Evolutionary conservation across 2,113 vertebrate genomes (phyloP), one percentile per base, ranked within the genome.

Genomic region (Rhinogobius similis): DNA sequence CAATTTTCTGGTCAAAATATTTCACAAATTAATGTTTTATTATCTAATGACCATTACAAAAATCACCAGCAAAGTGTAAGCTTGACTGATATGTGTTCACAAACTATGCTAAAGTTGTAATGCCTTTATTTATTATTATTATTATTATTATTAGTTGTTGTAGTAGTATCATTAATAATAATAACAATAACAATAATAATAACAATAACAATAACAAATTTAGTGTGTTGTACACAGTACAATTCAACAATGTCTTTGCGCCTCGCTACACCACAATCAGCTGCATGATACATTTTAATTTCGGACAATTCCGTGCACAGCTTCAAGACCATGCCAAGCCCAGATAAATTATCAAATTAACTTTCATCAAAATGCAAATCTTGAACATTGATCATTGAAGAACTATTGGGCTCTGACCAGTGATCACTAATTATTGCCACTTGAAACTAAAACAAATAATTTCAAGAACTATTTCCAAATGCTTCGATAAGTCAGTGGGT

Each of bases 391-490:
- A 20, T 8, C 1, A 20, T 1, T n/a, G 5, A 50, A n/a, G 8
- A 50, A 48, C 18, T 48, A 48, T 8, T 48, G 43, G 14, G 43
- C 14, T 44, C 14, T 4, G 16, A 20, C 14, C 16, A 18, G 16
- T 46, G 44, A 46, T 20, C 44, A 46, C 1, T 7, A 46, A 2
- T 44, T 48, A 4, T 48, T 48, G 46, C 46, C n/a, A 24, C 21
- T 23, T 53, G 4, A 24, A 24, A 53, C 11, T 53, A 53, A 0
- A 10, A 73, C 39, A 41, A 52, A 21, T 0, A 20, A 65, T 10
- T 55, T 64, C 69, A 68, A 59, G 26, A 62, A 14, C 23, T 70
- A 41, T 70, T 78, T 62, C 61, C 10, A n/a, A 73, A 69, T 64
- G 23, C n/a, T 39, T 12, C 12, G 6, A 23, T 14, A 11, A 70